Evolutionary conservation across 1,140 invertebrate species (phyloP).

Genomic region (Macrostomum lignano): DNA sequence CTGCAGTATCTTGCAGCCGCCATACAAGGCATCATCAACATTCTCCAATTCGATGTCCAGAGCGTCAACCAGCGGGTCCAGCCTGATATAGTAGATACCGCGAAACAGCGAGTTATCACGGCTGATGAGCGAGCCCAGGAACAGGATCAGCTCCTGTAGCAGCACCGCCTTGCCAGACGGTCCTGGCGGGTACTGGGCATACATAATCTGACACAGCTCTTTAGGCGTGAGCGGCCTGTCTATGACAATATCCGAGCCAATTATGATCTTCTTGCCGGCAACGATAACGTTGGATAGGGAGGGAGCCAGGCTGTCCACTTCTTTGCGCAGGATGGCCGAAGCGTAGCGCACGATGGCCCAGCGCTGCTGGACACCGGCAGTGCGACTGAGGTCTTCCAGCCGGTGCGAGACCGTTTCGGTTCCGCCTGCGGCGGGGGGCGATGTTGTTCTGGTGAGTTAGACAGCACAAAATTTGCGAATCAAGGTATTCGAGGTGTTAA

Average conservation of each 20-base stretch:
- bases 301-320: slow-evolving; percentile 84
- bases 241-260: slow-evolving; percentile 55
- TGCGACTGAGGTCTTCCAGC: no score
- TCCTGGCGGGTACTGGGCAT: slow-evolving; percentile 36
- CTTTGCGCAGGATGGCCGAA: slow-evolving; percentile 60
- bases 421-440: no score
- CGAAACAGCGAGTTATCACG: slow-evolving; percentile 68
- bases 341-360: slow-evolving; percentile 72
- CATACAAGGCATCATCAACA: no score
- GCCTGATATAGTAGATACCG: no score
- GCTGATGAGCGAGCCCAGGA: slow-evolving; percentile 65
- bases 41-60: no score
- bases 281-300: slow-evolving; percentile 84
- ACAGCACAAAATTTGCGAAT: no score
- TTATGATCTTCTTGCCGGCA: slow-evolving; percentile 62
- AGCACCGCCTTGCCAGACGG: slow-evolving; percentile 72
- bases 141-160: slow-evolving; percentile 73
- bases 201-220: slow-evolving; percentile 38
- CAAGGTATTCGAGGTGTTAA: no score
- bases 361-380: no score
- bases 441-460: no score
- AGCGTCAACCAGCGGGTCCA: no score
- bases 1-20: no score
- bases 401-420: no score
- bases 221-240: slow-evolving; percentile 78